Evolutionary conservation across 2,888 invertebrate species (phyloP).

Genomic region (Callinectes sapidus): DNA sequence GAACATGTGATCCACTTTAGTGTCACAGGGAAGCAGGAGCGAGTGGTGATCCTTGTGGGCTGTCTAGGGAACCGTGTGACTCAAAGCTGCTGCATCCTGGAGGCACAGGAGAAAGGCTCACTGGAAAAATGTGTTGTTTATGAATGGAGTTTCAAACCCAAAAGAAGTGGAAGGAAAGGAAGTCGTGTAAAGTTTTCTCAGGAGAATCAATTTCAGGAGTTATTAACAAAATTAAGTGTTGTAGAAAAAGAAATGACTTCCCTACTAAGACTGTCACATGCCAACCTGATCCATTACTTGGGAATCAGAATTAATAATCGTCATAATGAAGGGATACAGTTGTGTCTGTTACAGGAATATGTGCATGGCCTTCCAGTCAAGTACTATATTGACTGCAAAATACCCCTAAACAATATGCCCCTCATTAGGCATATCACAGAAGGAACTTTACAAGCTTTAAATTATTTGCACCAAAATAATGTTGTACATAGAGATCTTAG

Average conservation of each 20-base stretch:
- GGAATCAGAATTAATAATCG: constrained; percentile 81
- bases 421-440: constrained; percentile 78
- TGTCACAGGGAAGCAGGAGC: constrained; percentile 60
- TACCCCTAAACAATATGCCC: constrained; percentile 45
- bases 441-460: constrained; percentile 85
- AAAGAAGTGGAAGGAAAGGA: constrained; percentile 58
- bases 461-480: constrained; percentile 87
- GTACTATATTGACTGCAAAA: constrained; percentile 79
- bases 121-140: constrained; percentile 48
- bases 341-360: constrained; percentile 76
- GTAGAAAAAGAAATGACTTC: constrained; percentile 88
- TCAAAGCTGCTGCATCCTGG: constrained; percentile 53
- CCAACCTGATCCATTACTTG: constrained; percentile 85
- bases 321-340: constrained; percentile 53
- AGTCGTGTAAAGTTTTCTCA: constrained; percentile 57
- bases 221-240: constrained; percentile 79
- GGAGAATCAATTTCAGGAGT: constrained; percentile 58
- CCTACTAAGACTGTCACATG: constrained; percentile 83
- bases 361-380: constrained; percentile 77
- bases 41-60: constrained; percentile 35
- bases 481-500: constrained; percentile 89
- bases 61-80: constrained; percentile 41
- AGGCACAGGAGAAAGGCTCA: constrained; percentile 50
- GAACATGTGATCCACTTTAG: constrained; percentile 49
- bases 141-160: constrained; percentile 47